These are phyloP conservation scores for Synergus umbraculus DNA, from an alignment of 2,888 invertebrate species.

Conservation along the genomic window DNA sequence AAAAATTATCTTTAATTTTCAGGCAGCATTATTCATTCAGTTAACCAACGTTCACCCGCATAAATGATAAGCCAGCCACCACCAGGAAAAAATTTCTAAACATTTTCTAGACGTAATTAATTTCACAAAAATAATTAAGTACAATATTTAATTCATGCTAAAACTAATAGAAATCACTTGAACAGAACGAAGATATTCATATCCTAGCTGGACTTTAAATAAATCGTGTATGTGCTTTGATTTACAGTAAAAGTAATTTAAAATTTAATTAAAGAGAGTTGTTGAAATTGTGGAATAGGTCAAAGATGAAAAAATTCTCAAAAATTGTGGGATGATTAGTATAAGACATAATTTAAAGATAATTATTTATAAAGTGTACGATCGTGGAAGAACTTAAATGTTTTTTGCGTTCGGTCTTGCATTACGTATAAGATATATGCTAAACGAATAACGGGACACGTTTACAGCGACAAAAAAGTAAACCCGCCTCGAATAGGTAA, in stretches of 20 bases:
- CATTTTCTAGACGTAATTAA: neutral
- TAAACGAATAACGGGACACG: slow-evolving; percentile 59
- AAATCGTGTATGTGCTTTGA: too few species aligned
- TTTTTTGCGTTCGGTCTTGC: slow-evolving; percentile 39
- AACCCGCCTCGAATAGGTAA: slow-evolving; percentile 51
- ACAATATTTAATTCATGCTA: too few species aligned
- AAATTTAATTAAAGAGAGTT: neutral
- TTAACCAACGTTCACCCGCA: neutral
- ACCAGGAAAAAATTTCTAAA: neutral
- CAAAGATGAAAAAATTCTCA: neutral
- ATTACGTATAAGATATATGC: slow-evolving; percentile 55
- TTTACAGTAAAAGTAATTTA: too few species aligned
- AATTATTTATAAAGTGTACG: slow-evolving; percentile 18
- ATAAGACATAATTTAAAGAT: slow-evolving; percentile 6
- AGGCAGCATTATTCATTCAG: neutral
- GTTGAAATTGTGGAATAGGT: neutral
- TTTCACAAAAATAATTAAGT: neutral
- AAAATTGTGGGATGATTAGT: neutral
- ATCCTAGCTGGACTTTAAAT: too few species aligned
- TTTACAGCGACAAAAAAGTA: slow-evolving; percentile 43
- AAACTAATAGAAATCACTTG: too few species aligned
- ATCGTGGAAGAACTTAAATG: slow-evolving; percentile 4
- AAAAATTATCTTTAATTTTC: neutral
- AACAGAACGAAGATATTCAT: too few species aligned
- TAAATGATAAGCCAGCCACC: neutral